Evolutionary conservation across 1,140 invertebrate genomes (phyloP).

Genomic region (Pseudomyrmex concolor): DNA sequence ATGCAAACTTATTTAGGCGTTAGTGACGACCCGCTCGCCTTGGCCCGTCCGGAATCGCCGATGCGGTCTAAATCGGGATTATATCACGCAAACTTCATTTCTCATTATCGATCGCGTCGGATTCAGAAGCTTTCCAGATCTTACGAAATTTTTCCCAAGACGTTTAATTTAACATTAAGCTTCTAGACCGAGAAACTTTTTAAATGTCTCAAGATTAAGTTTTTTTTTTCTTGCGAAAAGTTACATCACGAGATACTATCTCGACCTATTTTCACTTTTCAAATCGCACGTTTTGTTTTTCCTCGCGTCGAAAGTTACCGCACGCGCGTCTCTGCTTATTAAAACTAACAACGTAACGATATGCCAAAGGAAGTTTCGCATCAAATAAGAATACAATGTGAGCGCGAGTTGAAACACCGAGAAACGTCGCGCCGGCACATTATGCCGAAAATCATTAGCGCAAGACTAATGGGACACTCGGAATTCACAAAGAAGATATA

Average conservation of each 20-base stretch:
- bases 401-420: not conserved
- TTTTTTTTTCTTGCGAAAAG: no score
- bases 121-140: conserved; percentile 1
- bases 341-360: no score
- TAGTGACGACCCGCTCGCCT: conserved; percentile 10
- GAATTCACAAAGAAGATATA: conserved; percentile 4
- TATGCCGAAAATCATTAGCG: conserved; percentile 19
- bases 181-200: not conserved
- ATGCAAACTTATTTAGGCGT: conserved; percentile 41
- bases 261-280: no score
- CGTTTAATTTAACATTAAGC: not conserved
- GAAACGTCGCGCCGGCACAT: not conserved
- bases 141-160: not conserved
- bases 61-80: conserved; percentile 36
- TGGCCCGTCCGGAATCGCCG: conserved; percentile 31
- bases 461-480: conserved; percentile 8
- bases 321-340: no score
- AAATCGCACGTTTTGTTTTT: no score
- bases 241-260: no score
- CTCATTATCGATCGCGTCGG: not conserved
- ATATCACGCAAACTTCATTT: conserved; percentile 9
- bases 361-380: not conserved
- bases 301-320: no score
- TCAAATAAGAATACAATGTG: not conserved
- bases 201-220: no score